Evolutionary conservation across 2,888 invertebrate genomes (phyloP), one percentile per base, ranked within the genome.

Genomic region (Sphaerophoria taeniata): DNA sequence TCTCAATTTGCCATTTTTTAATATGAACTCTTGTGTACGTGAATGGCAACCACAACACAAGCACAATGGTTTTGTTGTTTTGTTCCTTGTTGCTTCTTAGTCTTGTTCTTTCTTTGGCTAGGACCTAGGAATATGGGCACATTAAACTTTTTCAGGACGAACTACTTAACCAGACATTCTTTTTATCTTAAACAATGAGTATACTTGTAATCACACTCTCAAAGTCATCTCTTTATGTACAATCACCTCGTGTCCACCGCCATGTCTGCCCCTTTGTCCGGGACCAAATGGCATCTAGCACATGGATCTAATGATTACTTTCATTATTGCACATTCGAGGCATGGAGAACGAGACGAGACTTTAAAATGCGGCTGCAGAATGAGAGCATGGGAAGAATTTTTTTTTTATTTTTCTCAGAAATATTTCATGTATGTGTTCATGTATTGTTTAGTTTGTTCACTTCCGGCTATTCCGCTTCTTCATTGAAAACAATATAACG

Each of bases 281-380:
- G 9, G 7, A 39, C 9, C 36, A 14, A 33, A 14, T 63, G 14
- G 34, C 6, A 34, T 16, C 6, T 31, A 12, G 33, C 12, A 55
- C 16, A 43, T 47, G 56, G 67, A 77, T 69, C 73, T 70, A 43
- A 73, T 82, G 78, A 82, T 82, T 78, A 82, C 69, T 63, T 58
- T 51, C 70, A 71, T 74, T 78, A 73, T 65, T 70, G 58, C 78
- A 53, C 70, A 74, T 58, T 31, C 51, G 31, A 55, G 39, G 53
- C 58, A 4, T 24, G 2, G 2, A 2, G 24, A 24, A 24, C n/a
- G 31, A 61, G 36, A 65, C 49, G 51, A 47, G n/a, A 47, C n/a
- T 63, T 12, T 16, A 43, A 74, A 75, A 58, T 65, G 39, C 53
- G 34, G 45, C 2, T 11, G 5, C 63, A 53, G 53, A 39, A 5